Evolutionary conservation across 2,888 invertebrate genomes (phyloP).

Genomic region (Sclerodermus sp.): DNA sequence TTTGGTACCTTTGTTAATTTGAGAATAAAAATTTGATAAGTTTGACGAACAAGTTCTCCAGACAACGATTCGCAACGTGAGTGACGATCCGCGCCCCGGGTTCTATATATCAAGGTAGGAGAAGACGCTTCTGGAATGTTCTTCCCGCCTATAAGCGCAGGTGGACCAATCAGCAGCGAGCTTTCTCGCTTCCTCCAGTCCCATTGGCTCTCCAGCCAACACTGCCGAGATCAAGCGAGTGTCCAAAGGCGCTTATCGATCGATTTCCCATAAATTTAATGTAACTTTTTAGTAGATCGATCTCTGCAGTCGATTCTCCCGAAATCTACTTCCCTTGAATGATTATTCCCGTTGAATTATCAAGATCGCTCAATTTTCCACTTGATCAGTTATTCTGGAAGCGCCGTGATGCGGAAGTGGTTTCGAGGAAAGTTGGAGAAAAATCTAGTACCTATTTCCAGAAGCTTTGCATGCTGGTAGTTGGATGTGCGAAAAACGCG

Average conservation of each 20-base stretch:
- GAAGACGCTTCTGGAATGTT: conserved; percentile 50
- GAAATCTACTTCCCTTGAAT: too few species aligned
- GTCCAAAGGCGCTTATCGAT: too few species aligned
- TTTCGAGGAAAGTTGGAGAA: conserved; percentile 26
- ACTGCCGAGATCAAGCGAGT: not conserved
- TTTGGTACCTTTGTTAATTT: conserved; percentile 12
- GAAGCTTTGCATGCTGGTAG: too few species aligned
- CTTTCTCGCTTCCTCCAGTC: conserved; percentile 5
- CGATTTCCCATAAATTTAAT: too few species aligned
- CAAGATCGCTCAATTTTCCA: not conserved
- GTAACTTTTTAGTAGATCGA: too few species aligned
- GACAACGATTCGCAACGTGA: conserved; percentile 56
- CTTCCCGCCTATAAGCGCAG: conserved; percentile 21
- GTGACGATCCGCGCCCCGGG: conserved; percentile 38
- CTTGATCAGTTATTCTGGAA: conserved; percentile 9
- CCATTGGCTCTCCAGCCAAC: conserved; percentile 13
- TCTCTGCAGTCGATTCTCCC: too few species aligned
- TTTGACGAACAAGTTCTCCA: conserved; percentile 44
- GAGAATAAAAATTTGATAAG: conserved; percentile 16
- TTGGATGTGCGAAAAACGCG: too few species aligned
- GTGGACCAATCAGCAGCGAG: conserved; percentile 25
- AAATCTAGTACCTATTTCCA: conserved; percentile 23
- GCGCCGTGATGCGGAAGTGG: conserved; percentile 18
- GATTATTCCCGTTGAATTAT: not conserved
- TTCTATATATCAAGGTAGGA: conserved; percentile 38